Percentiles rank a stretch among this genome's conserved stretches.
Evolutionary conservation across 1,140 invertebrate genomes (phyloP).

Genomic region (Ceratitis capitata): DNA sequence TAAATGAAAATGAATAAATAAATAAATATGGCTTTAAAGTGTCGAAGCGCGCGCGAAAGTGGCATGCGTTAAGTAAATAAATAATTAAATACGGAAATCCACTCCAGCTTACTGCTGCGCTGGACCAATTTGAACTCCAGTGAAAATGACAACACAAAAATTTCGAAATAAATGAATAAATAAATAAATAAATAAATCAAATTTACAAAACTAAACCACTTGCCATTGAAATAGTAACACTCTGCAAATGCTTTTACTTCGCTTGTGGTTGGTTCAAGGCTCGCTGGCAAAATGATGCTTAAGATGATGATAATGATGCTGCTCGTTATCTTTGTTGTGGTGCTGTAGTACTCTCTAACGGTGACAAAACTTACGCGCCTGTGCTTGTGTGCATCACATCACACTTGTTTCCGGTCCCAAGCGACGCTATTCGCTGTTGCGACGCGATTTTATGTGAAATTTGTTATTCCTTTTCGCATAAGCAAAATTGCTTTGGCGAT

Average conservation of each 20-base stretch:
- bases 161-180: too few relatives aligned
- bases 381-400: neutral
- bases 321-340: conserved; percentile 6
- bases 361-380: neutral
- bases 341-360: neutral
- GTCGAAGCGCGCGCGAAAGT: neutral
- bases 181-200: neutral
- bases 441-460: neutral
- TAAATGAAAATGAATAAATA: too few relatives aligned
- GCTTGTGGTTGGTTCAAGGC: neutral
- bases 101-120: neutral
- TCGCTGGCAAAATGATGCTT: neutral
- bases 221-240: neutral
- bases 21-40: too few relatives aligned
- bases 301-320: conserved; percentile 4
- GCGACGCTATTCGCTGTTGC: neutral
- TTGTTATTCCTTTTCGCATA: neutral
- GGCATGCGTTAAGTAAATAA: neutral
- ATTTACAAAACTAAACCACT: neutral
- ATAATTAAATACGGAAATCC: conserved; percentile 5
- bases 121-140: neutral
- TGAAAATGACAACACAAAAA: neutral
- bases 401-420: neutral
- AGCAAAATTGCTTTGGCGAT: neutral
- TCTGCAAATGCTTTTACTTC: neutral